phyloP scores from a whole-genome alignment of 2,888 invertebrate genomes.

The Scaptomyza parva region DNA sequence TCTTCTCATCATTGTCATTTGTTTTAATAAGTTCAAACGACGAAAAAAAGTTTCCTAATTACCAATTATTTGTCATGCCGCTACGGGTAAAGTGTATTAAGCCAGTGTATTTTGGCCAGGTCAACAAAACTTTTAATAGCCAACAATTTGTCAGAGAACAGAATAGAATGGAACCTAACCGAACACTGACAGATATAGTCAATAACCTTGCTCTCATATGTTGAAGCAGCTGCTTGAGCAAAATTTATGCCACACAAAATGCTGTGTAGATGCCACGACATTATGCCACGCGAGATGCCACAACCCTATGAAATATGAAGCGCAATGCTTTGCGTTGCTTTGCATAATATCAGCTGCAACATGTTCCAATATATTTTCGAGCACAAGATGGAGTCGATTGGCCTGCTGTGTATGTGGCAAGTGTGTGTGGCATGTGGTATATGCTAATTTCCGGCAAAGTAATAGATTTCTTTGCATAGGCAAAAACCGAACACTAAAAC shows the following conservation, averaged over 20 bases:
- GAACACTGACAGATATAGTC: no score
- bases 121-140: constrained; percentile 49
- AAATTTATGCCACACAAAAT: constrained; percentile 55
- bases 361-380: constrained; percentile 39
- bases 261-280: background rate
- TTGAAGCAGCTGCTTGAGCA: constrained; percentile 34
- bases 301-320: constrained; percentile 39
- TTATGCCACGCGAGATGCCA: constrained; percentile 14
- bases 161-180: no score
- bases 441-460: constrained; percentile 67
- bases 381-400: constrained; percentile 1
- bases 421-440: constrained; percentile 23
- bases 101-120: constrained; percentile 20
- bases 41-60: constrained; percentile 52
- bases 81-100: constrained; percentile 22
- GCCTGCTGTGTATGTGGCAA: constrained; percentile 1
- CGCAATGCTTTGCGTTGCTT: constrained; percentile 28
- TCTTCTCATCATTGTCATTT: constrained; percentile 36
- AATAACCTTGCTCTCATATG: constrained; percentile 23
- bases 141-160: constrained; percentile 49
- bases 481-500: constrained; percentile 4
- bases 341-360: constrained; percentile 69
- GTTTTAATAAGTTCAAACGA: constrained; percentile 4
- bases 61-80: constrained; percentile 19
- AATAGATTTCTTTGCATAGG: constrained; percentile 38